These are phyloP conservation scores for Tenthredo amoena DNA, from an alignment of 2,888 invertebrate species.

Conservation along the genomic window DNA sequence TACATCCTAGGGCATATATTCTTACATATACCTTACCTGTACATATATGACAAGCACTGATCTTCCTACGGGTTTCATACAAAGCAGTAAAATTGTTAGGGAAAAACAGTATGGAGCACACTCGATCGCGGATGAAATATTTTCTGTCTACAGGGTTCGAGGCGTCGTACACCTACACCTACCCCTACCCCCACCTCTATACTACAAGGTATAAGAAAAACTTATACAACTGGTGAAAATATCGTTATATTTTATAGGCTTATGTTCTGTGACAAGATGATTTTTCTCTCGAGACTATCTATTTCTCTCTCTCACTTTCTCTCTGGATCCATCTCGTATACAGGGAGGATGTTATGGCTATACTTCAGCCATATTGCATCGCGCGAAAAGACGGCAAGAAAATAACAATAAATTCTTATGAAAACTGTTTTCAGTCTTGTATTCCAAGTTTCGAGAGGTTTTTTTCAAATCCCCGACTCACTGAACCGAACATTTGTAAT, in stretches of 20 bases:
- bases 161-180: background rate
- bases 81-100: background rate
- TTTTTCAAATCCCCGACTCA: background rate
- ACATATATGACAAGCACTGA: background rate
- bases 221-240: conserved; percentile 7
- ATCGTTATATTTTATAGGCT: background rate
- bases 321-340: background rate
- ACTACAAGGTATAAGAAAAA: background rate
- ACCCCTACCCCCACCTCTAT: background rate
- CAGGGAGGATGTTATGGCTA: background rate
- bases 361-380: background rate
- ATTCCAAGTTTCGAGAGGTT: background rate
- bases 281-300: background rate
- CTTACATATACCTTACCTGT: background rate
- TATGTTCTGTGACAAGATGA: conserved; percentile 1
- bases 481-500: background rate
- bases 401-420: background rate
- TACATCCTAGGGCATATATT: background rate
- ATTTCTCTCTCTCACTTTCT: background rate
- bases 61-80: background rate
- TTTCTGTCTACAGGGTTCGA: background rate
- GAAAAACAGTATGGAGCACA: background rate
- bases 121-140: background rate
- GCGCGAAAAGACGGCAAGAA: background rate
- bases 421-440: background rate